These are phyloP conservation scores for Delia radicum DNA, from an alignment of 1,140 invertebrate genomes.

Conservation along the genomic window DNA sequence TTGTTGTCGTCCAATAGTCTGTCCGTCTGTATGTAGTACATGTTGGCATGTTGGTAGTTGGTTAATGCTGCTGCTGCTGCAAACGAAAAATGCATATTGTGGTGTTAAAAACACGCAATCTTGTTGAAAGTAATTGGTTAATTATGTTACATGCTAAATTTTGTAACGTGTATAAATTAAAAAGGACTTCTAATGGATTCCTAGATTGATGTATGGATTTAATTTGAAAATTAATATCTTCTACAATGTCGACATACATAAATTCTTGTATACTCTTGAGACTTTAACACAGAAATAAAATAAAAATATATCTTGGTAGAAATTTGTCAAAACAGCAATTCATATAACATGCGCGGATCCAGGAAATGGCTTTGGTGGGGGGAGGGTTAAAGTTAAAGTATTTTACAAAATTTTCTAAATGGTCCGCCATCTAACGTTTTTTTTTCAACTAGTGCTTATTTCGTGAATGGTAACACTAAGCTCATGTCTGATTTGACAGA, in stretches of 20 bases:
- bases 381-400: no score
- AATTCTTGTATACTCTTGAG: neutral
- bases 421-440: no score
- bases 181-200: slow-evolving; percentile 4
- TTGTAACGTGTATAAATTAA: slow-evolving; percentile 2
- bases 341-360: no score
- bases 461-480: no score
- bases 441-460: no score
- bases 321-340: neutral
- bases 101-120: slow-evolving; percentile 15
- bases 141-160: slow-evolving; percentile 16
- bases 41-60: neutral
- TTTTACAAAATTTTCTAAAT: no score
- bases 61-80: no score
- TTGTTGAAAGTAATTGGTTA: slow-evolving; percentile 21
- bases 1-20: neutral
- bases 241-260: neutral
- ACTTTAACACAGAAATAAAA: neutral
- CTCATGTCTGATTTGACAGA: no score
- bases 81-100: neutral
- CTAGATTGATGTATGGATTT: neutral
- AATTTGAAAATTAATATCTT: neutral
- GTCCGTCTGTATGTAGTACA: neutral
- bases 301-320: neutral
- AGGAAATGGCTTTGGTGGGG: no score